phyloP scores from a whole-genome alignment of 1,140 invertebrate species.

The Hyphantria cunea region DNA sequence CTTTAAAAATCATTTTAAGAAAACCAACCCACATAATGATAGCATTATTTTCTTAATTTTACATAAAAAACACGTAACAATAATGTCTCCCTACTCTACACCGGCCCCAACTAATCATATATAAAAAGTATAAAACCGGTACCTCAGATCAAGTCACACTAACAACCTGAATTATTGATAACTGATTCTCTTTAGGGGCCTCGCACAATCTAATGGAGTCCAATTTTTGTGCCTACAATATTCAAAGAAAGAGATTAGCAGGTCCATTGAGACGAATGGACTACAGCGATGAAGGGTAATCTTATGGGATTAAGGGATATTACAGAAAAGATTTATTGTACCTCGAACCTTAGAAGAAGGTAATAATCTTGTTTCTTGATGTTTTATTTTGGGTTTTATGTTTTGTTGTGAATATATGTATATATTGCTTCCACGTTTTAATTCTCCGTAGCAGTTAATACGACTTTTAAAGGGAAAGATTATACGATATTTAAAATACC shows the following conservation, averaged over 20 bases:
- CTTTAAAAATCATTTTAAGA: too few relatives aligned
- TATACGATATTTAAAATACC: too few relatives aligned
- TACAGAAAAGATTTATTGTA: slow-evolving; percentile 10
- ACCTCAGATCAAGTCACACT: slow-evolving; percentile 13
- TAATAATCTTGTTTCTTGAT: slow-evolving; percentile 4
- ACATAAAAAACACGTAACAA: not conserved
- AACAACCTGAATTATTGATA: slow-evolving; percentile 22
- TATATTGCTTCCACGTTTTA: not conserved
- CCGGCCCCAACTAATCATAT: not conserved
- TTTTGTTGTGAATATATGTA: not conserved
- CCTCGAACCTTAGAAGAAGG: not conserved
- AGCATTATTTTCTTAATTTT: too few relatives aligned
- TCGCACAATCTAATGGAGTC: slow-evolving; percentile 6
- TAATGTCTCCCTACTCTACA: not conserved
- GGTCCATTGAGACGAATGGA: slow-evolving; percentile 14
- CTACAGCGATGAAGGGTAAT: slow-evolving; percentile 8
- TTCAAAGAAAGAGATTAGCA: slow-evolving; percentile 22
- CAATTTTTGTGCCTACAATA: slow-evolving; percentile 27
- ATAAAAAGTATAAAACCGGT: slow-evolving; percentile 2
- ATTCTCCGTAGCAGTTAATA: too few relatives aligned
- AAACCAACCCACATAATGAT: too few relatives aligned
- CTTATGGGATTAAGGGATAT: slow-evolving; percentile 11
- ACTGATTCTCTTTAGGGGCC: not conserved
- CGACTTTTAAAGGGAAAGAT: too few relatives aligned
- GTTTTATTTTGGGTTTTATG: not conserved